Evolutionary conservation across 2,113 vertebrate species (phyloP), one percentile per base, ranked within the genome.

Genomic region (Candoia aspera): DNA sequence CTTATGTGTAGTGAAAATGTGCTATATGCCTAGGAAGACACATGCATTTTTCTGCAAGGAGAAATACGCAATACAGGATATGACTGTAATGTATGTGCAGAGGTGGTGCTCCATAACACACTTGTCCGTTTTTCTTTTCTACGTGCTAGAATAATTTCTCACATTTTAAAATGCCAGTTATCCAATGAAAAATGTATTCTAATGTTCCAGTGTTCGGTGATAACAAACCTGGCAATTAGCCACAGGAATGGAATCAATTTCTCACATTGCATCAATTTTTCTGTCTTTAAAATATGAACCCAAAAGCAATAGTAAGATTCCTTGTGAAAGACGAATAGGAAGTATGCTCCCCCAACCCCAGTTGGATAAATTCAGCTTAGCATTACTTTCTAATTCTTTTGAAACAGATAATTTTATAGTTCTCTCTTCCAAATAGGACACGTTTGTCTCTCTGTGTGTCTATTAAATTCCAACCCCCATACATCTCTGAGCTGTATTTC

Each of bases 401-500:
- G 11, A 93, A 90, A 3, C 0, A 11, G 92, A 46, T 94, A 87
- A 94, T 91, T 88, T 54, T 89, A 26, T 91, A 37, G n/a, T 73
- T 93, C 90, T 90, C 92, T 86, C 91, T 90, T 46, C 8, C 8
- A 90, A 86, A 26, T 42, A 91, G 90, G 64, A 73, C 88, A 79
- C 33, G 9, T 86, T 86, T 86, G 46, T 49, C 84, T 85, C 5
- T 29, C 59, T 6, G 13, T 54, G 3, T 86, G 15, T 54, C 26
- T 86, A 54, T 86, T 91, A 57, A 86, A 19, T 29, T 19, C 13
- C 49, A 15, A 21, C 24, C 19, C 89, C 12, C 46, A 29, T 90
- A 92, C 24, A 87, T 87, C 57, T 87, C 95, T 90, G 88, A 97
- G 49, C 86, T 92, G 90, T 90, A 73, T 60, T 91, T 95, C 94